These are phyloP conservation scores for Luperina testacea DNA, from an alignment of 2,888 invertebrate genomes.

Conservation along the genomic window DNA sequence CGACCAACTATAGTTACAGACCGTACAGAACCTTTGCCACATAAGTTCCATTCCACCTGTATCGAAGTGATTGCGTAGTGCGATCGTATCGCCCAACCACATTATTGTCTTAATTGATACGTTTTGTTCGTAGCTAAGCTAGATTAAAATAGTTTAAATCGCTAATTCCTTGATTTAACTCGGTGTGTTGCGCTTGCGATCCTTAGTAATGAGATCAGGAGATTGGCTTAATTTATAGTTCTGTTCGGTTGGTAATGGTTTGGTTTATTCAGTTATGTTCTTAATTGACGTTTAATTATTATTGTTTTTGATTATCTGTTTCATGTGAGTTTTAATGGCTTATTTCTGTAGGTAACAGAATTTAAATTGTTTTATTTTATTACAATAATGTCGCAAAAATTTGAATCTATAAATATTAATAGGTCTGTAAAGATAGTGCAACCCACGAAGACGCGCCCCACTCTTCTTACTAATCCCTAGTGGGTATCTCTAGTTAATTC, in stretches of 20 bases:
- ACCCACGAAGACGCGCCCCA: no score
- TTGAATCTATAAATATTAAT: not conserved
- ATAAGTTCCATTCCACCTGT: conserved; percentile 57
- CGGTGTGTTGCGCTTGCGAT: conserved; percentile 44
- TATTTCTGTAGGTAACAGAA: not conserved
- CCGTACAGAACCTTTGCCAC: conserved; percentile 12
- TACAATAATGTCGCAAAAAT: not conserved
- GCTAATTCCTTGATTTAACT: conserved; percentile 69
- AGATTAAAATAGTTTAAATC: conserved; percentile 68
- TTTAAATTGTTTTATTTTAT: not conserved
- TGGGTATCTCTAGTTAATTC: no score
- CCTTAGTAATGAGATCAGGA: conserved; percentile 60
- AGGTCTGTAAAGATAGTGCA: no score
- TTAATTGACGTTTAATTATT: conserved; percentile 41
- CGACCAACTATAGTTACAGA: not conserved
- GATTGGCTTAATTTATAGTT: conserved; percentile 68
- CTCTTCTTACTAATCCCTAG: no score
- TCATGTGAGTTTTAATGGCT: not conserved
- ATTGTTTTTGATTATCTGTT: conserved; percentile 7
- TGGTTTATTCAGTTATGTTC: conserved; percentile 31
- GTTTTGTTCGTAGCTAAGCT: conserved; percentile 71
- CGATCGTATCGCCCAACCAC: conserved; percentile 68
- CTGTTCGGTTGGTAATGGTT: conserved; percentile 20
- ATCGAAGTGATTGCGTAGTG: conserved; percentile 39
- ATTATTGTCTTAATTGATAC: conserved; percentile 86